Evolutionary conservation across 2,113 vertebrate genomes (phyloP).

Genomic region (Amblyopsis rosae): DNA sequence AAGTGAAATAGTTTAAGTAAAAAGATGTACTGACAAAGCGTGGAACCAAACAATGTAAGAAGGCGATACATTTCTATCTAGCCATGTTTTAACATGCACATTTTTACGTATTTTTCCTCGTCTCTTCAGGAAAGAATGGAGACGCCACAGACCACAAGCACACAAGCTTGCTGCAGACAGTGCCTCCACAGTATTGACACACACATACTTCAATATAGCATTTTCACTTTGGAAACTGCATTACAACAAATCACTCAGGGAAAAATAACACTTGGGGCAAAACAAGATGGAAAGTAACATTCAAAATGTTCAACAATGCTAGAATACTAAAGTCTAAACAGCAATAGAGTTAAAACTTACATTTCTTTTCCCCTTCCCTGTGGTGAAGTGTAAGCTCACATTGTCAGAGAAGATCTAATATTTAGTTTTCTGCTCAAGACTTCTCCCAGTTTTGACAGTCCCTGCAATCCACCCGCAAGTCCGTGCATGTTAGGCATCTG

Average conservation of each 20-base stretch:
- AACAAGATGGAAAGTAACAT: conserved; percentile 28
- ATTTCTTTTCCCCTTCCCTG: conserved; percentile 15
- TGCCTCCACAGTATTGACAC: background rate
- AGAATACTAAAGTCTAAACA: conserved; percentile 14
- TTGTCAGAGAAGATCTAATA: background rate
- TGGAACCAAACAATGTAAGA: conserved; percentile 27
- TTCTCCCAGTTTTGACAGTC: conserved; percentile 28
- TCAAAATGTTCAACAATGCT: conserved; percentile 11
- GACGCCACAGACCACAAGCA: conserved; percentile 43
- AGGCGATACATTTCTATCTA: conserved; percentile 6
- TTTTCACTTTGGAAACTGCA: conserved; percentile 48
- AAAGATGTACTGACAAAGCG: conserved; percentile 27
- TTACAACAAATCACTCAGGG: conserved; percentile 31
- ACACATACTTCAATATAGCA: background rate
- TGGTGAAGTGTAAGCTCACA: too few relatives aligned
- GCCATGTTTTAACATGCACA: conserved; percentile 23
- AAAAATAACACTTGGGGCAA: conserved; percentile 1
- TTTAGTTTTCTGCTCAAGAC: conserved; percentile 1
- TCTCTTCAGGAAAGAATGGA: conserved; percentile 19
- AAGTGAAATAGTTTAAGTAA: conserved; percentile 10
- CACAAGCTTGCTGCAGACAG: background rate
- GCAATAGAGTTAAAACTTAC: conserved; percentile 43
- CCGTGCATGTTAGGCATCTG: conserved; percentile 35
- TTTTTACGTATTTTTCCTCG: conserved; percentile 3
- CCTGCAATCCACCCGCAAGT: conserved; percentile 40